These are phyloP conservation scores for Yponomeuta plumbellus DNA, from an alignment of 2,888 invertebrate genomes.

Conservation along the genomic window DNA sequence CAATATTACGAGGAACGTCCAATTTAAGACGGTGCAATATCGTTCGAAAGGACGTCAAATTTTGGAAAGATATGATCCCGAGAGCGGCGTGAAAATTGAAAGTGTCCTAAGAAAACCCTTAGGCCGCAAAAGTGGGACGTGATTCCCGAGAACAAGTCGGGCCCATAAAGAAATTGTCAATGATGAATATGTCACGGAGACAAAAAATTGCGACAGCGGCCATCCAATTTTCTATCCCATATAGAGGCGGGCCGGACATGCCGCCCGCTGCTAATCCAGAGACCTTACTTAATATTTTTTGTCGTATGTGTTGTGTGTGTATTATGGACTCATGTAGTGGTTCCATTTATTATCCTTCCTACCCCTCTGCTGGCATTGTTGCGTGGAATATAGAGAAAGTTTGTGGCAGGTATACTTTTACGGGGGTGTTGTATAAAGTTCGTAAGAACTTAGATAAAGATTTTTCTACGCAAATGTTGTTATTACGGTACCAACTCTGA, in stretches of 20 bases:
- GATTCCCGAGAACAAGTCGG: neutral
- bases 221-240: slow-evolving; percentile 15
- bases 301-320: slow-evolving; percentile 24
- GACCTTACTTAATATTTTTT: slow-evolving; percentile 42
- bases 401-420: neutral
- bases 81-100: neutral
- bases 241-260: slow-evolving; percentile 1
- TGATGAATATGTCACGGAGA: slow-evolving; percentile 5
- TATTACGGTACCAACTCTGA: neutral
- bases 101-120: neutral
- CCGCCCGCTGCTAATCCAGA: slow-evolving; percentile 30
- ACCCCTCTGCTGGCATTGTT: neutral
- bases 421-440: neutral
- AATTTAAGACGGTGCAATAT: neutral
- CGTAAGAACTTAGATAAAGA: too few relatives aligned
- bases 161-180: slow-evolving; percentile 3
- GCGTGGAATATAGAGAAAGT: neutral
- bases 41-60: neutral
- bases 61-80: neutral
- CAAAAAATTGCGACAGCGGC: slow-evolving; percentile 6
- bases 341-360: neutral
- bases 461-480: too few relatives aligned
- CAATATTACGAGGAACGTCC: neutral
- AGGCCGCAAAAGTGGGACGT: neutral
- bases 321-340: neutral